Evolutionary conservation across 2,888 invertebrate genomes (phyloP).

Genomic region (Sclerodermus sp.): DNA sequence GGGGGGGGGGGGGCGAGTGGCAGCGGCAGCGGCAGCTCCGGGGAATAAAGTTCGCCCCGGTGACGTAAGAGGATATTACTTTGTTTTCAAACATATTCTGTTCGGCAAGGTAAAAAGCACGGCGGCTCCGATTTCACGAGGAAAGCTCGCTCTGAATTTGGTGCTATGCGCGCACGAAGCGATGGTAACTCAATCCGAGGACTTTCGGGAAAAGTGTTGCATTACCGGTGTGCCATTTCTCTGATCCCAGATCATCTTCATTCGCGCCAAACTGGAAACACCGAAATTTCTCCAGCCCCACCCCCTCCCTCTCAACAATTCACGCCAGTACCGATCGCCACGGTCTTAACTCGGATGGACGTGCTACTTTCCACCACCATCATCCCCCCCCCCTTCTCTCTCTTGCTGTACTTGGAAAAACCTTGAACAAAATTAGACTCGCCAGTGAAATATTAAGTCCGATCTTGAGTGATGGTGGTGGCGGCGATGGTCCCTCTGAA

Average conservation of each 20-base stretch:
- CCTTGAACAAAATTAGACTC: too few relatives aligned
- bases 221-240: conserved; percentile 22
- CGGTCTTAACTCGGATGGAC: too few relatives aligned
- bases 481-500: too few relatives aligned
- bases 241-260: conserved; percentile 22
- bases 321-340: too few relatives aligned
- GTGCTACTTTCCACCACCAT: too few relatives aligned
- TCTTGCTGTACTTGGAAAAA: too few relatives aligned
- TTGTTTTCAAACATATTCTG: conserved; percentile 24
- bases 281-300: background rate
- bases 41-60: too few relatives aligned
- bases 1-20: too few relatives aligned
- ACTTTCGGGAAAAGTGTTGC: conserved; percentile 29
- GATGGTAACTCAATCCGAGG: conserved; percentile 25
- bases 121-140: conserved; percentile 26
- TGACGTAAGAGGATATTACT: conserved; percentile 5
- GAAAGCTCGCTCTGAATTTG: conserved; percentile 19
- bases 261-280: conserved; percentile 10
- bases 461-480: too few relatives aligned
- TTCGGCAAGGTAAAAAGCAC: conserved; percentile 17
- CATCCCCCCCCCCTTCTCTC: too few relatives aligned
- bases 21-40: too few relatives aligned
- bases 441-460: too few relatives aligned
- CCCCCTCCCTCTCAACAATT: background rate
- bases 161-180: conserved; percentile 2